A percentile compares a stretch with the other conserved stretches of the same genome.
Conservation (phyloP, 1,140 invertebrate species). For the Drosophila tristis region DNA sequence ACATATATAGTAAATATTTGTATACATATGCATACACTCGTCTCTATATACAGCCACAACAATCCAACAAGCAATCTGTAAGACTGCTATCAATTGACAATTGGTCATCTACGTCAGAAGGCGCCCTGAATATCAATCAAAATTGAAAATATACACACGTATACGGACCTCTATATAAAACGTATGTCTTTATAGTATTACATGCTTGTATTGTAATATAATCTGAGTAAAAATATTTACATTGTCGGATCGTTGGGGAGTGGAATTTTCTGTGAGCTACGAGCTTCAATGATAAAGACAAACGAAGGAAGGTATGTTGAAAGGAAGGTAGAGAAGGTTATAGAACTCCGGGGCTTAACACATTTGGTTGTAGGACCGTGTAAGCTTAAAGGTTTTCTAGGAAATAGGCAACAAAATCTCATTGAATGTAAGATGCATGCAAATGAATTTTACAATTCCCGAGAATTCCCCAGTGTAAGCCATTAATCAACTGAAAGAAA, state of each 20-base stretch:
- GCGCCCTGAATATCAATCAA: slow-evolving; percentile 52
- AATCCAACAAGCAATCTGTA: slow-evolving; percentile 21
- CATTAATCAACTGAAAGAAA: not conserved
- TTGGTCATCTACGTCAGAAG: slow-evolving; percentile 46
- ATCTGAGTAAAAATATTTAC: slow-evolving; percentile 9
- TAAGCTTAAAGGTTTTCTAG: too few relatives aligned
- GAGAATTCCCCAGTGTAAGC: too few relatives aligned
- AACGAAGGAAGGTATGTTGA: not conserved
- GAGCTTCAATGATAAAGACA: not conserved
- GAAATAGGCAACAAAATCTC: too few relatives aligned
- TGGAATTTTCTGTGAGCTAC: slow-evolving; percentile 27
- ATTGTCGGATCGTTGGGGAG: not conserved
- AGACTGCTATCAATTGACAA: slow-evolving; percentile 41
- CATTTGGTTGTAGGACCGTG: too few relatives aligned
- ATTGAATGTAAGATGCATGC: too few relatives aligned
- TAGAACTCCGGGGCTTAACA: not conserved
- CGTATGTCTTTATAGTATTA: slow-evolving; percentile 26
- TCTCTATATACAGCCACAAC: not conserved
- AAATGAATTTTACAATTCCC: too few relatives aligned
- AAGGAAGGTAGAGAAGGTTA: not conserved
- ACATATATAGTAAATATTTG: not conserved
- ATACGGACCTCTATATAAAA: not conserved
- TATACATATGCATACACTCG: not conserved
- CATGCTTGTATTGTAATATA: slow-evolving; percentile 36
- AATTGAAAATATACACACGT: slow-evolving; percentile 13